These are phyloP conservation scores for Vireo altiloquus DNA, from an alignment of 2,113 vertebrate genomes.

Conservation along the genomic window DNA sequence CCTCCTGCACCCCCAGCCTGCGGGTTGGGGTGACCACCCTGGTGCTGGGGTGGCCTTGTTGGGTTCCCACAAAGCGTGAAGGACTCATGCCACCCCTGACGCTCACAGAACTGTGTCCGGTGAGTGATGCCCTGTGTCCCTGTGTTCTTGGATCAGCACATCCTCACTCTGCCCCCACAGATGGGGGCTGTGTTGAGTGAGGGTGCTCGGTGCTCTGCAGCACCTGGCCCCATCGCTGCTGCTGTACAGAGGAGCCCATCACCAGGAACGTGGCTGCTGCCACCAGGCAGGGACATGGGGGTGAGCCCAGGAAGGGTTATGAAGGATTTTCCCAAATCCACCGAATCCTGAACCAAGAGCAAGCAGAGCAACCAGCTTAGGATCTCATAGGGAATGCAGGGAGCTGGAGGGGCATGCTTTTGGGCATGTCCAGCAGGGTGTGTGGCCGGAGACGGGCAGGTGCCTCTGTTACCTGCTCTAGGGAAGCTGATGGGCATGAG, in stretches of 20 bases:
- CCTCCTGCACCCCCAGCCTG: background rate
- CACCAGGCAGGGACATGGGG: fast-evolving
- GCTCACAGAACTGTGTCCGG: fast-evolving
- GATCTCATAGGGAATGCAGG: fast-evolving
- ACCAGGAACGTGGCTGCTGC: background rate
- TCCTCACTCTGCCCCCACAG: fast-evolving
- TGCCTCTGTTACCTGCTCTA: slow-evolving; percentile 41
- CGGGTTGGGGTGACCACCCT: background rate
- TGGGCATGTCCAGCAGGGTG: background rate
- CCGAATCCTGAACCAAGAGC: background rate
- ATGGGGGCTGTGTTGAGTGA: background rate
- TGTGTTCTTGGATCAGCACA: background rate
- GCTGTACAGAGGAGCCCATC: fast-evolving
- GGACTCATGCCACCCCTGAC: background rate
- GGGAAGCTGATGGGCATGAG: slow-evolving; percentile 98
- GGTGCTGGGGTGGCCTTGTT: fast-evolving
- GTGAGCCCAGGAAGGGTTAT: background rate
- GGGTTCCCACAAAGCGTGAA: fast-evolving
- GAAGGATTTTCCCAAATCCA: background rate
- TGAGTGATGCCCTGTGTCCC: background rate
- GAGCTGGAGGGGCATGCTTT: background rate
- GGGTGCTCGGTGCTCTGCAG: background rate
- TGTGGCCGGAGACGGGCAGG: fast-evolving
- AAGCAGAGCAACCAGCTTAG: background rate
- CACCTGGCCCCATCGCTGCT: fast-evolving